Evolutionary conservation across 2,113 vertebrate genomes (phyloP).

Genomic region (Leptocoma aspasia): DNA sequence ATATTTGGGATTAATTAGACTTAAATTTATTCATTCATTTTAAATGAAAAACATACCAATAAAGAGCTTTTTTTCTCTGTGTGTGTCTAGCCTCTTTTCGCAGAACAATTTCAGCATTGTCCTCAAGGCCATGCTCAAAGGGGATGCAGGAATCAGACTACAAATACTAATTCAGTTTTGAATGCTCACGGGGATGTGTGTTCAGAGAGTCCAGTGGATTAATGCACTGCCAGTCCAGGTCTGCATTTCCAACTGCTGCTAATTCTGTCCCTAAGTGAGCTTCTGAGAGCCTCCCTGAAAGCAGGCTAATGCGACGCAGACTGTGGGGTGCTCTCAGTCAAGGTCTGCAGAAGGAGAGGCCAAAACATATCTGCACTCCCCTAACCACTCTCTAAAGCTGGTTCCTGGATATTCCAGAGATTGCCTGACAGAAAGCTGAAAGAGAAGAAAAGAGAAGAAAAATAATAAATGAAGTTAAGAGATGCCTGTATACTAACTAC

Average conservation of each 20-base stretch:
- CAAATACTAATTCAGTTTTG: not conserved
- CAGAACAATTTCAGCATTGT: not conserved
- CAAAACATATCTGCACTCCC: not conserved
- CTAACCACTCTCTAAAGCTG: not conserved
- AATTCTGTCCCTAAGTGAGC: not conserved
- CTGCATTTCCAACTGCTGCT: not conserved
- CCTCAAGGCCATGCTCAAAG: not conserved
- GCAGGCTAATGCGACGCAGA: accelerated
- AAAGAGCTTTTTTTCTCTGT: not conserved
- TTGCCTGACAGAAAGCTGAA: not conserved
- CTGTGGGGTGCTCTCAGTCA: not conserved
- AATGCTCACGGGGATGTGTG: not conserved
- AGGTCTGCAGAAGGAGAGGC: not conserved
- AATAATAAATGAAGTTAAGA: not conserved
- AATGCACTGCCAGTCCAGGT: not conserved
- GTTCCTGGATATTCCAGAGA: not conserved
- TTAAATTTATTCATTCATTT: not conserved
- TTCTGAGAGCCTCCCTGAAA: not conserved
- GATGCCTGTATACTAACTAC: not conserved
- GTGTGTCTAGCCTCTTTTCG: not conserved
- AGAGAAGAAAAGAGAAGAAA: not conserved
- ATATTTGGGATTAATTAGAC: not conserved
- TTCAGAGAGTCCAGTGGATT: not conserved
- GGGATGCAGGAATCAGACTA: not conserved
- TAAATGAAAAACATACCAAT: not conserved